These are phyloP conservation scores for Xestia xanthographa DNA, from an alignment of 2,888 invertebrate genomes.

Conservation along the genomic window DNA sequence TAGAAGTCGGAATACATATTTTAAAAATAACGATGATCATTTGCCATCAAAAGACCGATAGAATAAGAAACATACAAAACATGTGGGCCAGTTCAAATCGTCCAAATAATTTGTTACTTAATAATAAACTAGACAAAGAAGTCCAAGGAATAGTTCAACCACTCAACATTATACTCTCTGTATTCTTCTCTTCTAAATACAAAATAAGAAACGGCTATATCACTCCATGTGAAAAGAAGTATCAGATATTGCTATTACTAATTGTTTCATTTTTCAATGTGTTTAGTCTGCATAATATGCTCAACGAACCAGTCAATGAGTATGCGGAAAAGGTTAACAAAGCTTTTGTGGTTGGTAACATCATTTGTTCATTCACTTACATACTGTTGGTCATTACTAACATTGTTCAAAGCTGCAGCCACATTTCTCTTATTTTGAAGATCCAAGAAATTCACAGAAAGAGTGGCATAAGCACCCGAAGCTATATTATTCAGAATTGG, in stretches of 20 bases:
- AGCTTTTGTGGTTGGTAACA: background rate
- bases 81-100: background rate
- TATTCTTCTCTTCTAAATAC: conserved; percentile 10
- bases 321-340: background rate
- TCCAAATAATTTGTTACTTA: background rate
- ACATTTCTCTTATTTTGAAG: conserved; percentile 11
- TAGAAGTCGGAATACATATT: background rate
- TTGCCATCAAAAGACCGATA: background rate
- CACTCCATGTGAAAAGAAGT: too few species aligned
- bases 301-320: background rate
- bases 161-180: too few species aligned
- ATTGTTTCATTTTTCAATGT: background rate
- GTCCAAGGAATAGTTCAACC: too few species aligned
- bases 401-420: background rate
- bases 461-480: background rate
- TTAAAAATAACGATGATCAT: background rate
- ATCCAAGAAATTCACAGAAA: conserved; percentile 12
- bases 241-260: too few species aligned
- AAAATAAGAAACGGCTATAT: conserved; percentile 15
- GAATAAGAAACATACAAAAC: background rate
- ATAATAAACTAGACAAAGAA: background rate
- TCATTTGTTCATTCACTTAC: background rate
- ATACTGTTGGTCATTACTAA: background rate
- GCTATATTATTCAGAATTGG: too few species aligned
- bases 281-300: background rate